Evolutionary conservation across 30 jellyfish, hydroid and myxozoan species (phyloP).

Genomic region (Mastigias papua): DNA sequence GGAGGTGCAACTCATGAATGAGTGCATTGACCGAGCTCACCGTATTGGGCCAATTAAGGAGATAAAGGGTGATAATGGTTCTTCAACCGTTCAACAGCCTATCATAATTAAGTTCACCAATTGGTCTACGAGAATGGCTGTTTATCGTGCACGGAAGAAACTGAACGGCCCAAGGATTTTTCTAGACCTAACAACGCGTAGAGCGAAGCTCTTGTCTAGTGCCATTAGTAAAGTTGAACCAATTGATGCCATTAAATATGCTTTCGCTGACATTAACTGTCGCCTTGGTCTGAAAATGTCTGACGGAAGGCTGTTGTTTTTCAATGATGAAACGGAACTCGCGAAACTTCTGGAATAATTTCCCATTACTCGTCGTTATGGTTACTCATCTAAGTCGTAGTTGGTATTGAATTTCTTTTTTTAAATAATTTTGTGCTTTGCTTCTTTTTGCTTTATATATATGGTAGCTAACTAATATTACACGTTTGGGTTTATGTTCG

Average conservation of each 20-base stretch:
- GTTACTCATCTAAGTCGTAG: too few species aligned
- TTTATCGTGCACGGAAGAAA: neutral
- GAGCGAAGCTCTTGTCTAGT: neutral
- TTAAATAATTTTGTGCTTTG: too few species aligned
- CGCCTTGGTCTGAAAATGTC: neutral
- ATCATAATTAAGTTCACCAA: neutral
- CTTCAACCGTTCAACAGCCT: too few species aligned
- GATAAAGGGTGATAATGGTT: neutral
- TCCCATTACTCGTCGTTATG: too few species aligned
- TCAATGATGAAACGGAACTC: neutral
- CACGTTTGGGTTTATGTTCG: too few species aligned
- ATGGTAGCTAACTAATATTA: too few species aligned
- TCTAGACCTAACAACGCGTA: neutral
- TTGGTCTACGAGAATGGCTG: neutral
- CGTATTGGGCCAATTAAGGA: neutral
- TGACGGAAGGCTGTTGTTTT: neutral
- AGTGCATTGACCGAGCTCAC: neutral
- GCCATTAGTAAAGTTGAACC: neutral
- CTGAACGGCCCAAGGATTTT: neutral
- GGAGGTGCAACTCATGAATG: neutral
- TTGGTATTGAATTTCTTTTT: too few species aligned
- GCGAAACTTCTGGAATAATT: neutral
- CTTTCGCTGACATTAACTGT: neutral
- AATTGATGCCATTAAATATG: neutral
- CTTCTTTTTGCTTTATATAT: too few species aligned